These are phyloP conservation scores for Mormyrus proboscirostris DNA, from an alignment of 2,797 vertebrate genomes.

Conservation along the genomic window DNA sequence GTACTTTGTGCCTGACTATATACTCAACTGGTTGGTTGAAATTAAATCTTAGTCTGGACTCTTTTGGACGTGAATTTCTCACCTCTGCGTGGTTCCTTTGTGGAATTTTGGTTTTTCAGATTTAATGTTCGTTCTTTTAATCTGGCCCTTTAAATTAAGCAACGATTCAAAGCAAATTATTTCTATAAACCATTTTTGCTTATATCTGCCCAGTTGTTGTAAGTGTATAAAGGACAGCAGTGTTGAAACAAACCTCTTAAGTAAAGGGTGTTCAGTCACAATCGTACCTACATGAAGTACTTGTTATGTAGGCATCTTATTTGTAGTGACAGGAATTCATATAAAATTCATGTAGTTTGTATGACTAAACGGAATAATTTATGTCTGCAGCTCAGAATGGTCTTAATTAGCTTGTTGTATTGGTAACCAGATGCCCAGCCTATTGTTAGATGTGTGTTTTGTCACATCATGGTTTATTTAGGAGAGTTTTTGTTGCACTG, in stretches of 20 bases:
- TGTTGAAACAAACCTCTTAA: background rate
- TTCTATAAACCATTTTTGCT: background rate
- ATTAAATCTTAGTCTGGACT: background rate
- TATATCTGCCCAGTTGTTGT: background rate
- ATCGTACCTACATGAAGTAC: background rate
- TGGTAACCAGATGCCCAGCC: background rate
- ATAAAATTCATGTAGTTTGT: background rate
- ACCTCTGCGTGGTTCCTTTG: background rate
- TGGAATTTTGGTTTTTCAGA: background rate
- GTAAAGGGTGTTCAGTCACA: background rate
- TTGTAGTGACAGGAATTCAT: background rate
- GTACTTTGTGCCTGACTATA: background rate
- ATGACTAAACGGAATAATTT: background rate
- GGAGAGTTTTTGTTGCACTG: background rate
- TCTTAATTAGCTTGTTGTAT: background rate
- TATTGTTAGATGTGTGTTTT: constrained; percentile 39
- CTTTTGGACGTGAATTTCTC: background rate
- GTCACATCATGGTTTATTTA: constrained; percentile 44
- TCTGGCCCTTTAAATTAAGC: background rate
- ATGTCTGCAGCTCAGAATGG: background rate
- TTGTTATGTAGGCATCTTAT: background rate
- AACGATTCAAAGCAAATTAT: background rate
- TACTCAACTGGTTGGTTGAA: background rate
- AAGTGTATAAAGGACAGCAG: background rate
- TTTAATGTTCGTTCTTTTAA: background rate